A percentile compares a stretch with the other conserved stretches of the same genome.
Conservation (phyloP, 2,113 vertebrate genomes). For the Nicator chloris region DNA sequence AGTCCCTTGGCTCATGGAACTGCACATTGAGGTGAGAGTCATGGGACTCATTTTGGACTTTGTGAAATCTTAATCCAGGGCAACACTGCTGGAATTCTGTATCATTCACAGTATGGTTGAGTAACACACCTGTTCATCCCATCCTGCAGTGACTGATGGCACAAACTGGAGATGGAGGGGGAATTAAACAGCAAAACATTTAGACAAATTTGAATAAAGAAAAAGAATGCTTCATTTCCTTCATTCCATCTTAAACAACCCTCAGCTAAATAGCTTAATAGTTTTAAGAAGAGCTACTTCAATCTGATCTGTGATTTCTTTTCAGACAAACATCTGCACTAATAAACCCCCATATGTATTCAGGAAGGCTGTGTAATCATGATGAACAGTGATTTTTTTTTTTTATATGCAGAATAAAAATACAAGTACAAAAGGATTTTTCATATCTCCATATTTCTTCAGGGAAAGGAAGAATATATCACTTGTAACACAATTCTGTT, state of each 20-base stretch:
- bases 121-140: background rate
- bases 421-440: background rate
- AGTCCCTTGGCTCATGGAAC: background rate
- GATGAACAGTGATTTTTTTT: background rate
- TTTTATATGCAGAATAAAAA: background rate
- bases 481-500: background rate
- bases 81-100: background rate
- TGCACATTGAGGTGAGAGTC: background rate
- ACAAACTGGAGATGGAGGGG: background rate
- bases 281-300: background rate
- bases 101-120: background rate
- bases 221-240: background rate
- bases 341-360: background rate
- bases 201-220: background rate
- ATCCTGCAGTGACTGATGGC: background rate
- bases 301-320: background rate
- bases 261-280: background rate
- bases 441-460: background rate
- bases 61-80: background rate
- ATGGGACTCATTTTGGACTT: background rate
- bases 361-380: background rate
- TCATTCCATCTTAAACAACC: background rate
- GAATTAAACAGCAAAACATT: background rate
- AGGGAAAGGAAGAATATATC: background rate
- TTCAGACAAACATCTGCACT: background rate